These are phyloP conservation scores for Chamaea fasciata DNA, from an alignment of 2,113 vertebrate species.

Conservation along the genomic window DNA sequence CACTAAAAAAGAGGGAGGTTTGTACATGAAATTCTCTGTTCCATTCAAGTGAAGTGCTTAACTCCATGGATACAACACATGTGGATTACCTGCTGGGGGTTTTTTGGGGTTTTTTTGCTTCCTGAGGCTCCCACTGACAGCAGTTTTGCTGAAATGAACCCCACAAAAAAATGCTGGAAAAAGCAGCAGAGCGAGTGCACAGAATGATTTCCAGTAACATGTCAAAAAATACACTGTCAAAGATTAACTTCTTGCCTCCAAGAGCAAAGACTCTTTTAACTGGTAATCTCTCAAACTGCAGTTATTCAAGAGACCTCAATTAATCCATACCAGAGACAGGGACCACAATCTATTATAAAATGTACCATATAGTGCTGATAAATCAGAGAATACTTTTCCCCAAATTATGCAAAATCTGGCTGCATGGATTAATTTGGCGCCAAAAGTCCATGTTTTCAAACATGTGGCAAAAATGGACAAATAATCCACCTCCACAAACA, in stretches of 20 bases:
- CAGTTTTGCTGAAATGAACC: background rate
- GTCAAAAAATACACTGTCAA: background rate
- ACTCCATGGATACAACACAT: background rate
- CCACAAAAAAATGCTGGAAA: background rate
- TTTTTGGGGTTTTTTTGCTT: background rate
- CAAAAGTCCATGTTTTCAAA: background rate
- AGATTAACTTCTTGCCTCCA: background rate
- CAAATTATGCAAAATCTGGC: background rate
- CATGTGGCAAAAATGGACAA: background rate
- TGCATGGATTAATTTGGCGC: background rate
- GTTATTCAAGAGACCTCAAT: background rate
- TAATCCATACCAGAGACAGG: background rate
- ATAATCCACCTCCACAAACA: background rate
- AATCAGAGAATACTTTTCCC: background rate
- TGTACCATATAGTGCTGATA: fast-evolving
- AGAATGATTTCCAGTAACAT: background rate
- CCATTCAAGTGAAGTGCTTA: background rate
- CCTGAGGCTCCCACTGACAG: background rate
- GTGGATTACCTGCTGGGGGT: background rate
- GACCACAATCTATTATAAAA: background rate
- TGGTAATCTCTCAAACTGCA: background rate
- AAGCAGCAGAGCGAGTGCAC: background rate
- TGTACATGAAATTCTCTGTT: background rate
- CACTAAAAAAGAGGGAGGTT: no score
- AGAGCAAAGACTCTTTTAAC: background rate